These are phyloP conservation scores for Athetis lepigone DNA, from an alignment of 2,888 invertebrate genomes.

Conservation along the genomic window DNA sequence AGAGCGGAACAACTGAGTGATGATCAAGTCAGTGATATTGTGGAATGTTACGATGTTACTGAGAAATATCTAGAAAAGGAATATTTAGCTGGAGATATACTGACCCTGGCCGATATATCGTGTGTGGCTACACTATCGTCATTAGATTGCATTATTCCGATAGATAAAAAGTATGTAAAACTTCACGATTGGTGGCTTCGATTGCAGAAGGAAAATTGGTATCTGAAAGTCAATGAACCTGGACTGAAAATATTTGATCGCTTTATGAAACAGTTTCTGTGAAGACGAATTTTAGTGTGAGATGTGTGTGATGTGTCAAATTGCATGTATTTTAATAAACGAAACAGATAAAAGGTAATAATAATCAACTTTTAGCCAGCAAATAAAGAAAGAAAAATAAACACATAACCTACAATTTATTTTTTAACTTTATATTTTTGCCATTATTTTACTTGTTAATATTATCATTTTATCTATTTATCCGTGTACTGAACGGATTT, in stretches of 20 bases:
- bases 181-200: slow-evolving; percentile 67
- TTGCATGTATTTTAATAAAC: not conserved
- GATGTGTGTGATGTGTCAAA: not conserved
- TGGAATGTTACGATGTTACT: slow-evolving; percentile 69
- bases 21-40: slow-evolving; percentile 63
- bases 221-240: slow-evolving; percentile 65
- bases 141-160: slow-evolving; percentile 64
- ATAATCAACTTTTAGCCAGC: not conserved
- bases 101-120: slow-evolving; percentile 74
- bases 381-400: not conserved
- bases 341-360: not conserved
- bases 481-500: too few relatives aligned
- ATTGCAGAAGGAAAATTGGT: slow-evolving; percentile 69
- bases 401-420: too few relatives aligned
- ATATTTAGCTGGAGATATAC: slow-evolving; percentile 66
- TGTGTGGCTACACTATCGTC: slow-evolving; percentile 72
- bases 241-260: slow-evolving; percentile 64
- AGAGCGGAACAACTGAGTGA: slow-evolving; percentile 46
- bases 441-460: too few relatives aligned
- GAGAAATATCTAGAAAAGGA: slow-evolving; percentile 69
- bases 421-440: too few relatives aligned
- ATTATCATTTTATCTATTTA: too few relatives aligned
- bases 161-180: slow-evolving; percentile 63
- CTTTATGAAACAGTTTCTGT: slow-evolving; percentile 64
- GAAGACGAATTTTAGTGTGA: not conserved